Evolutionary conservation across 1,140 invertebrate genomes (phyloP).

Genomic region (Chelonus insularis): DNA sequence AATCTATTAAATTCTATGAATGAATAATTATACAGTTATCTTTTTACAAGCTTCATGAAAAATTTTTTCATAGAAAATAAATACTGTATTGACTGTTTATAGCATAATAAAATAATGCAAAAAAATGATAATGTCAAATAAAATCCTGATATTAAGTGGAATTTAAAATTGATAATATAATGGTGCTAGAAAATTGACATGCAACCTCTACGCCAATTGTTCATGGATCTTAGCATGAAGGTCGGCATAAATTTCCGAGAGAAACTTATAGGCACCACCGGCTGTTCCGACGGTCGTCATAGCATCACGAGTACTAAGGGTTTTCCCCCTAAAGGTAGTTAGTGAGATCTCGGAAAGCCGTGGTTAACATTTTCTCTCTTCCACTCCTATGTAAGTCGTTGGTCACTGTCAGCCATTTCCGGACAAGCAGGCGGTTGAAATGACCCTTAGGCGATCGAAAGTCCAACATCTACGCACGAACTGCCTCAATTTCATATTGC

Average conservation of each 20-base stretch:
- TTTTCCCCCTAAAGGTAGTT: slow-evolving; percentile 10
- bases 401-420: slow-evolving; percentile 25
- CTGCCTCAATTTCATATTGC: neutral
- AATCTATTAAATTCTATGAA: no score
- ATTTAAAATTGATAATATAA: neutral
- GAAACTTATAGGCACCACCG: slow-evolving; percentile 11
- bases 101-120: no score
- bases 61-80: no score
- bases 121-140: no score
- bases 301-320: slow-evolving; percentile 14
- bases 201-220: neutral
- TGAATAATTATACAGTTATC: no score
- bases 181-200: neutral
- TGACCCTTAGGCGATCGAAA: slow-evolving; percentile 12
- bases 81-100: no score
- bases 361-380: slow-evolving; percentile 5
- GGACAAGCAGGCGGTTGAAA: neutral
- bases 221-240: slow-evolving; percentile 19
- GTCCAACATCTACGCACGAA: slow-evolving; percentile 3
- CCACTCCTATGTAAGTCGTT: neutral
- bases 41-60: no score
- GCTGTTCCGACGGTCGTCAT: slow-evolving; percentile 17
- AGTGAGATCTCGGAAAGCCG: slow-evolving; percentile 21
- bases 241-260: slow-evolving; percentile 17
- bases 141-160: neutral